phyloP scores from a whole-genome alignment of 2,888 invertebrate genomes.

The Mantis religiosa region DNA sequence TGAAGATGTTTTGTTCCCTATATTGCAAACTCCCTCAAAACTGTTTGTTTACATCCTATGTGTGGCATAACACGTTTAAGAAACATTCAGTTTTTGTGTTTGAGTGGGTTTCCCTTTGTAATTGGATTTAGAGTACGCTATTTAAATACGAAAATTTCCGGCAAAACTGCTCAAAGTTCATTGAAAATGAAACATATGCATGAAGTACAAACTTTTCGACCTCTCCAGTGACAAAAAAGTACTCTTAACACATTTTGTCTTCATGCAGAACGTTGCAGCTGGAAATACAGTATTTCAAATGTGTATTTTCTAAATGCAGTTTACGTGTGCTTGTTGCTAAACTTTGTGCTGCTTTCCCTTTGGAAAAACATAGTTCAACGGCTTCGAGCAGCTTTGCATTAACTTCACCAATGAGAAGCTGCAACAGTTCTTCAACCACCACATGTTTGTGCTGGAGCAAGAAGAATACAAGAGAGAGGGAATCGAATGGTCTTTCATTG shows the following conservation, averaged over 20 bases:
- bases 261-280: background rate
- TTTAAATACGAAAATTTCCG: background rate
- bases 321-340: background rate
- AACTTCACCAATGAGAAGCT: constrained; percentile 99
- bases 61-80: no score
- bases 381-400: constrained; percentile 99
- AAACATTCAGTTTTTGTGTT: no score
- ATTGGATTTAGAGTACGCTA: background rate
- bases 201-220: background rate
- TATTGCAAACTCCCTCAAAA: no score
- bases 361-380: constrained; percentile 70
- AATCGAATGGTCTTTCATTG: constrained; percentile 97
- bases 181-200: background rate
- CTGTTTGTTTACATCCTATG: no score
- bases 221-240: no score
- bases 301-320: no score
- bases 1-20: no score
- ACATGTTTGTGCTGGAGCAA: constrained; percentile 99
- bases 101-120: background rate
- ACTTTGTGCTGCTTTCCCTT: background rate
- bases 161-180: background rate
- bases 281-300: background rate
- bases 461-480: constrained; percentile 97
- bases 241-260: no score
- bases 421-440: constrained; percentile 99